Percentiles rank a stretch among this genome's conserved stretches.
These are phyloP conservation scores for Anarrhichthys ocellatus DNA, from an alignment of 2,113 vertebrate species.

Conservation along the genomic window DNA sequence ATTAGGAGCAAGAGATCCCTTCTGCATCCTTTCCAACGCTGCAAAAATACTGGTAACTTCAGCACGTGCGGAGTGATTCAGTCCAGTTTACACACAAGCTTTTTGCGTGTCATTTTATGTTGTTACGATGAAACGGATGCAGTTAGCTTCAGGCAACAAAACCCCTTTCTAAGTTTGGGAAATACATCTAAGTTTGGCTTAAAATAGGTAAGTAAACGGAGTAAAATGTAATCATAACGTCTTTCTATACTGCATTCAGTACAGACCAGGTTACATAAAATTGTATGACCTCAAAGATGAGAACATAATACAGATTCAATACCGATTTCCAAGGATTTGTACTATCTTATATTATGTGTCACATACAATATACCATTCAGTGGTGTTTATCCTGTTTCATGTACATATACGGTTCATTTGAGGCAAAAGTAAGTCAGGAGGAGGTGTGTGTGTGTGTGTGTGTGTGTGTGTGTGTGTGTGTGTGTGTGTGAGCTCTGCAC, in stretches of 20 bases:
- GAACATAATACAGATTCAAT: not conserved
- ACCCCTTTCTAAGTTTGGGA: too few species aligned
- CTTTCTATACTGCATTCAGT: too few species aligned
- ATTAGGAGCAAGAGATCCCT: not conserved
- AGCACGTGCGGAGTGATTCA: not conserved
- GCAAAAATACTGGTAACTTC: not conserved
- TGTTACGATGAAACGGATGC: not conserved
- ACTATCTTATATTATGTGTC: not conserved
- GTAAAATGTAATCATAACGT: too few species aligned
- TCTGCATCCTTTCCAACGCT: too few species aligned
- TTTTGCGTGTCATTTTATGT: not conserved
- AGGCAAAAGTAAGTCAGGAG: too few species aligned
- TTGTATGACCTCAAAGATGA: not conserved
- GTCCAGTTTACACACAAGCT: not conserved
- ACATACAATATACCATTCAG: not conserved
- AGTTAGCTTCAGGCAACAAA: not conserved
- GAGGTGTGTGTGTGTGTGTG: not conserved
- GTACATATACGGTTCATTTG: not conserved
- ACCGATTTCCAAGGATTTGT: not conserved
- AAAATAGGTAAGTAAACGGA: too few species aligned
- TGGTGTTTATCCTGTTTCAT: not conserved
- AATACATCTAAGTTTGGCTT: too few species aligned
- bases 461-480: constrained; percentile 12
- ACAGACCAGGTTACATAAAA: not conserved
- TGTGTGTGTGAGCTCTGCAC: not conserved